Conservation (phyloP, 2,113 vertebrate species). For the Macaca mulatta region DNA sequence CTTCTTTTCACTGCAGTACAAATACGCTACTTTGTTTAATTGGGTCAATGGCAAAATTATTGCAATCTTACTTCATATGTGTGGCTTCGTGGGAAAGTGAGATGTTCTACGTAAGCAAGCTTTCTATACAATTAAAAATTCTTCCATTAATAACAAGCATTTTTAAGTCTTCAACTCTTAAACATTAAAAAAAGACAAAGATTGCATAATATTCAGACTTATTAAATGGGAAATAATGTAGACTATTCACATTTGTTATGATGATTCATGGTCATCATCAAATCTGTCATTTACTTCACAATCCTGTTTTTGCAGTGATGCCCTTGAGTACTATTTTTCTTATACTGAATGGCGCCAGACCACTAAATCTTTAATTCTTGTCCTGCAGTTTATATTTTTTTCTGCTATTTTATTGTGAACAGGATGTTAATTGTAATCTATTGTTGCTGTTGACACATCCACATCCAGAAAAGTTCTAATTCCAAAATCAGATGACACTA, state of each 20-base stretch:
- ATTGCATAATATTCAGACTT: background rate
- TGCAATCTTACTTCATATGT: background rate
- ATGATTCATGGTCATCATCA: conserved; percentile 25
- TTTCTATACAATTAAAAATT: background rate
- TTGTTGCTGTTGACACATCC: background rate
- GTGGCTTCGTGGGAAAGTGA: background rate
- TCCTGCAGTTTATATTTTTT: background rate
- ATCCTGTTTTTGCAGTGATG: conserved; percentile 3
- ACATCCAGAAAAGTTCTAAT: background rate
- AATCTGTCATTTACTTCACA: conserved; percentile 43
- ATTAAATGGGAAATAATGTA: conserved; percentile 22
- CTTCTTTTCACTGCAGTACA: background rate
- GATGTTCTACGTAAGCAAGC: background rate
- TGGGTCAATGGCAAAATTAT: background rate
- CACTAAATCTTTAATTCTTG: conserved; percentile 28
- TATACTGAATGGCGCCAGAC: background rate
- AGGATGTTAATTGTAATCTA: background rate
- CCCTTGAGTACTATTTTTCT: conserved; percentile 13
- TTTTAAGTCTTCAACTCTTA: background rate
- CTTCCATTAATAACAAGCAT: background rate
- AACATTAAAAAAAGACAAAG: background rate
- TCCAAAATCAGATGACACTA: background rate
- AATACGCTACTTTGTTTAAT: background rate
- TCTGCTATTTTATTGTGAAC: background rate
- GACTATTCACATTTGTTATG: conserved; percentile 39